phyloP scores from a whole-genome alignment of 2,113 vertebrate genomes.

The Centropus bengalensis region DNA sequence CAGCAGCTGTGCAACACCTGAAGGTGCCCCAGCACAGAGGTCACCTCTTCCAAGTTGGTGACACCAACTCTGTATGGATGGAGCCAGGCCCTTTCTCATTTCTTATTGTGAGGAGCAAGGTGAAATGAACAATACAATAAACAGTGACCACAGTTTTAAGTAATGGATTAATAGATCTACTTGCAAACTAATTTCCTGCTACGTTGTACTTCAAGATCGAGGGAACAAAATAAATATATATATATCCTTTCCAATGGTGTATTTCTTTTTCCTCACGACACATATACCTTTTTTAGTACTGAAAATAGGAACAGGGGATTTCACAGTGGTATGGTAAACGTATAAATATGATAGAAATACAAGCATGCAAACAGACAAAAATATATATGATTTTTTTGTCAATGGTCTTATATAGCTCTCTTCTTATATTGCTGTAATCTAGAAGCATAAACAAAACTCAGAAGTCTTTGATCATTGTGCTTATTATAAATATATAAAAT shows the following conservation, averaged over 20 bases:
- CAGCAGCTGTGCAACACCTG: background rate
- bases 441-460: background rate
- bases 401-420: background rate
- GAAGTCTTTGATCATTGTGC: background rate
- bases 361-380: rapidly evolving
- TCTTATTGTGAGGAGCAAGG: background rate
- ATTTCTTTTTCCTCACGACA: background rate
- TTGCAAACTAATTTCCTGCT: background rate
- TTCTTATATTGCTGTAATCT: background rate
- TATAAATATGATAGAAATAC: background rate
- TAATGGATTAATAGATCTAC: background rate
- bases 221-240: background rate
- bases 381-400: background rate
- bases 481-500: background rate
- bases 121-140: background rate
- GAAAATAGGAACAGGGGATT: background rate
- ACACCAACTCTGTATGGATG: background rate
- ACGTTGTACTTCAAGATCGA: background rate
- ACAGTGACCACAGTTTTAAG: background rate
- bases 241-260: background rate
- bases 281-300: background rate
- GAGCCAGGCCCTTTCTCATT: background rate
- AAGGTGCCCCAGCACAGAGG: background rate
- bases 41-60: background rate
- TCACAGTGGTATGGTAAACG: background rate